phyloP scores from a whole-genome alignment of 2,888 invertebrate species.

The Eutolmus rufibarbis region DNA sequence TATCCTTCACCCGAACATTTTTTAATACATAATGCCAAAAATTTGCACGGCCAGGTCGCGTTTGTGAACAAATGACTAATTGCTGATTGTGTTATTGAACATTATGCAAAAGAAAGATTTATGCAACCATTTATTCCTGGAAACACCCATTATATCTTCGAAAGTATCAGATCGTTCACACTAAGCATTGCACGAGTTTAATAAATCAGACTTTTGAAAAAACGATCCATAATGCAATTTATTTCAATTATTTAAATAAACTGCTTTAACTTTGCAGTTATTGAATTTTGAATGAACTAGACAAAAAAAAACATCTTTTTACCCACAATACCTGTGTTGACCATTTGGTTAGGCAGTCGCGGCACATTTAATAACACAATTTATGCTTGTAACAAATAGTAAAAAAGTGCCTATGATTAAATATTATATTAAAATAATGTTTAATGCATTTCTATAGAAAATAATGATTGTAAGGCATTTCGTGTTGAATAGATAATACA shows the following conservation, averaged over 20 bases:
- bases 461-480: slow-evolving; percentile 1
- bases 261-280: neutral
- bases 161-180: too few relatives aligned
- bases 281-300: neutral
- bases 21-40: too few relatives aligned
- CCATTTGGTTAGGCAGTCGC: neutral
- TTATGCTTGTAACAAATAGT: neutral
- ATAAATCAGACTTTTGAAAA: neutral
- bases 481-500: neutral
- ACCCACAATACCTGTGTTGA: neutral
- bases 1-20: too few relatives aligned
- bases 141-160: too few relatives aligned
- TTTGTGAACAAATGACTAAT: too few relatives aligned
- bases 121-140: too few relatives aligned
- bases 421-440: slow-evolving; percentile 4
- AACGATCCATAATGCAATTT: neutral
- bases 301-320: neutral
- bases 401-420: neutral
- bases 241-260: neutral
- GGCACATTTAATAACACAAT: neutral
- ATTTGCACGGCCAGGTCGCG: too few relatives aligned
- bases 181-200: too few relatives aligned
- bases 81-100: too few relatives aligned
- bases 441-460: neutral
- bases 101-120: too few relatives aligned